Percentiles rank a stretch among this genome's conserved stretches.
Evolutionary conservation across 2,888 invertebrate species (phyloP).

Genomic region (Eristalinus sepulchralis): DNA sequence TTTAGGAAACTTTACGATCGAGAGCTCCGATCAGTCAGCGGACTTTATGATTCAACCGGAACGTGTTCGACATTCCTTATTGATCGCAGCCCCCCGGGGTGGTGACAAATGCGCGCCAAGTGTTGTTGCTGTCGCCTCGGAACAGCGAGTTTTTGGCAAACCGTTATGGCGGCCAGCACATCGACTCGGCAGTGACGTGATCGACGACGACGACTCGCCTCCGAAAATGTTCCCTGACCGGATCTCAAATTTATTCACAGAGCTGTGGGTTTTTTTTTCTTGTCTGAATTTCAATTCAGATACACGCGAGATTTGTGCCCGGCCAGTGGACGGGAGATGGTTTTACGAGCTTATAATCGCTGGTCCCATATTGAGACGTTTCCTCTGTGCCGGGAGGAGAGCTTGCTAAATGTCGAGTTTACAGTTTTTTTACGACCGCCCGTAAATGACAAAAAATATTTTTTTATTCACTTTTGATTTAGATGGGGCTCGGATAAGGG

Average conservation of each 20-base stretch:
- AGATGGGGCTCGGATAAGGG: background rate
- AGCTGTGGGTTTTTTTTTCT: background rate
- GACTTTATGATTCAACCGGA: conserved; percentile 15
- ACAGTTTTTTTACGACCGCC: background rate
- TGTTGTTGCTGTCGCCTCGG: background rate
- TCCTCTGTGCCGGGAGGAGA: background rate
- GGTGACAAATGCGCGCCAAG: background rate
- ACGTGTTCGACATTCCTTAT: conserved; percentile 46
- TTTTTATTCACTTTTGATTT: background rate
- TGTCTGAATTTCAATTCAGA: background rate
- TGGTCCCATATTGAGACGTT: background rate
- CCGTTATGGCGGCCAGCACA: background rate
- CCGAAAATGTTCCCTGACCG: background rate
- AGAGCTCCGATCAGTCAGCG: conserved; percentile 23
- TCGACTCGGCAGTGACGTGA: background rate
- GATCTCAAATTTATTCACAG: background rate
- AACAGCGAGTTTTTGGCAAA: background rate
- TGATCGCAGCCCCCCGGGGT: conserved; percentile 7
- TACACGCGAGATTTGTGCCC: background rate
- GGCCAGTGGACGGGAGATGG: background rate
- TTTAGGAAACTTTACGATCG: conserved; percentile 39
- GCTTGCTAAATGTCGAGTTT: background rate
- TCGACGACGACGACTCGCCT: background rate
- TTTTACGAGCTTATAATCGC: conserved; percentile 16
- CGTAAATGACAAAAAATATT: background rate